Evolutionary conservation across 1,140 invertebrate genomes (phyloP).

Genomic region (Ridgeia piscesae): DNA sequence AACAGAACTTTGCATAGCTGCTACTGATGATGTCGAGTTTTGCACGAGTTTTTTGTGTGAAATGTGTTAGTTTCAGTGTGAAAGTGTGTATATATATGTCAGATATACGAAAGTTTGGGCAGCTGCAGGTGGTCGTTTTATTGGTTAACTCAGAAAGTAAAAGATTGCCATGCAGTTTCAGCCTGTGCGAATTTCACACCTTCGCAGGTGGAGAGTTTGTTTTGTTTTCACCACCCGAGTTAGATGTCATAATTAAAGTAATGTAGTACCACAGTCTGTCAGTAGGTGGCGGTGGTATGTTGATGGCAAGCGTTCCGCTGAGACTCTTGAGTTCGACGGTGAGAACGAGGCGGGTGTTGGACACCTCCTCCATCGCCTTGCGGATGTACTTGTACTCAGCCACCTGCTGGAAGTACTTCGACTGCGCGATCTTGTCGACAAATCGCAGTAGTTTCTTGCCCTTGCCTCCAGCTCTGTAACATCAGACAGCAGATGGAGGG

Average conservation of each 20-base stretch:
- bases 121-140: too few species aligned
- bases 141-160: too few species aligned
- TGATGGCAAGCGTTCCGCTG: constrained; percentile 82
- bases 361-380: constrained; percentile 67
- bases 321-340: constrained; percentile 83
- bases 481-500: neutral
- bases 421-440: constrained; percentile 86
- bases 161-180: too few species aligned
- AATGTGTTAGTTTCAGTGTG: too few species aligned
- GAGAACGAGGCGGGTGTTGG: constrained; percentile 86
- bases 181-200: too few species aligned
- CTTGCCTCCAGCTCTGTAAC: constrained; percentile 16
- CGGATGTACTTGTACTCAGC: constrained; percentile 64
- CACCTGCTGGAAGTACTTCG: constrained; percentile 83
- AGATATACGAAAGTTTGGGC: too few species aligned
- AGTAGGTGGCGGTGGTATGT: constrained; percentile 89
- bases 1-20: too few species aligned
- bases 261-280: constrained; percentile 80
- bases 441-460: constrained; percentile 76
- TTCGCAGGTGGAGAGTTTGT: too few species aligned
- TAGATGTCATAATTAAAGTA: neutral
- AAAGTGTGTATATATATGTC: too few species aligned
- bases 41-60: too few species aligned
- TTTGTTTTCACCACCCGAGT: too few species aligned
- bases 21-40: too few species aligned